A percentile compares a stretch with the other conserved stretches of the same genome.
These are phyloP conservation scores for Julus scanicus DNA, from an alignment of 2,888 invertebrate genomes.

Conservation along the genomic window DNA sequence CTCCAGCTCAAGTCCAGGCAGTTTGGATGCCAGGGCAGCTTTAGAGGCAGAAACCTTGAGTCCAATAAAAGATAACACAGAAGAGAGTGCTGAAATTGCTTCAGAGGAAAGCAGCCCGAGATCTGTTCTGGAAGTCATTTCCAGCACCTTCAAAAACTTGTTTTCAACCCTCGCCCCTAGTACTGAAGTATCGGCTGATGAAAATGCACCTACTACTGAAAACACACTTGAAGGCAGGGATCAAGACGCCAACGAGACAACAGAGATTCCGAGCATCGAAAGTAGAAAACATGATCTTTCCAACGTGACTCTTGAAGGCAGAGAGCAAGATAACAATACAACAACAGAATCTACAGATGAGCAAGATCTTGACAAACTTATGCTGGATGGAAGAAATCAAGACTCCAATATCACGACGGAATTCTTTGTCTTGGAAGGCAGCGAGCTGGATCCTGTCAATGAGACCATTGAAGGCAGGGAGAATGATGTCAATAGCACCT, in stretches of 20 bases:
- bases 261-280: neutral
- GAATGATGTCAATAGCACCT: neutral
- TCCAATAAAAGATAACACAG: neutral
- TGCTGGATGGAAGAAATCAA: neutral
- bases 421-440: neutral
- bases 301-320: neutral
- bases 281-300: neutral
- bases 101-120: neutral
- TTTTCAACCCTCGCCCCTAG: constrained; percentile 41
- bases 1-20: neutral
- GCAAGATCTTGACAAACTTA: neutral
- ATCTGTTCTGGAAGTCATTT: constrained; percentile 47
- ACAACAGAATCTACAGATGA: neutral
- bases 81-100: constrained; percentile 5
- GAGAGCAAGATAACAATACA: neutral
- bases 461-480: neutral
- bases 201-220: constrained; percentile 13
- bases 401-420: neutral
- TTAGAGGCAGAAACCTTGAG: neutral
- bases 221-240: neutral
- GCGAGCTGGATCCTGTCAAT: neutral
- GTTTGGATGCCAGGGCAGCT: neutral
- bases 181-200: neutral
- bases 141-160: constrained; percentile 27
- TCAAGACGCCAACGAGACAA: neutral